Base-by-base conservation (phyloP, 2,888 invertebrate species). In the Ornithoptera alexandrae region DNA sequence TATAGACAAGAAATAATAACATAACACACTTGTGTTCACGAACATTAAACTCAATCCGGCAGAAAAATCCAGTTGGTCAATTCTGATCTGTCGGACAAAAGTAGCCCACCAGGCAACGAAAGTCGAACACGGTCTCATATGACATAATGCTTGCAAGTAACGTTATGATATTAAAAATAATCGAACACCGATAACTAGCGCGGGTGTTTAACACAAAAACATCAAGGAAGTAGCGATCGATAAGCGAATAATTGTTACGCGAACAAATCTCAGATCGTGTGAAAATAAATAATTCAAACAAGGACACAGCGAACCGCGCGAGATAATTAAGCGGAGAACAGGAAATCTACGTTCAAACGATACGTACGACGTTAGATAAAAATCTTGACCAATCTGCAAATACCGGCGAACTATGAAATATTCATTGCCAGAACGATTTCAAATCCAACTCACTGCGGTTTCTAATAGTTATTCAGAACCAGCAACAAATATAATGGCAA, bases 1-100 rank as follows among this genome's bases (percentile, higher is more conserved):
- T 61, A 15, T n/a, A 61, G 12, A n/a, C 61, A 39, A n/a, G 2
- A 1, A 39, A n/a, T 39, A 30, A 61, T 39, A 30, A 20, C 61
- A 39, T 18, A 39, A 30, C 39, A 18, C n/a, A 58, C 8, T 36
- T 64, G 22, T 42, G 22, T 42, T 39, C 39, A 30, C 22, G 42
- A 17, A 58, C 24, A 56, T 50, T 60, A 60, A n/a, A 61, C 60
- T 61, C 30, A 18, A 63, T 18, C 18, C 12, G 20, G 20, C 59
- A 18, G 24, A 12, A 59, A 53, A 68, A 68, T 64, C 68, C 46
- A 65, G 82, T 80, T 74, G 74, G 74, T 68, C 75, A 74, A 76
- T 81, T 80, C 79, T 77, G 78, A 83, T 81, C 56, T 42, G 39
- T 53, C 18, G n/a, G 53, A 63, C 74, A 75, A 62, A 68, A 79